Conservation (phyloP, 2,113 vertebrate genomes). For the Etheostoma spectabile region DNA sequence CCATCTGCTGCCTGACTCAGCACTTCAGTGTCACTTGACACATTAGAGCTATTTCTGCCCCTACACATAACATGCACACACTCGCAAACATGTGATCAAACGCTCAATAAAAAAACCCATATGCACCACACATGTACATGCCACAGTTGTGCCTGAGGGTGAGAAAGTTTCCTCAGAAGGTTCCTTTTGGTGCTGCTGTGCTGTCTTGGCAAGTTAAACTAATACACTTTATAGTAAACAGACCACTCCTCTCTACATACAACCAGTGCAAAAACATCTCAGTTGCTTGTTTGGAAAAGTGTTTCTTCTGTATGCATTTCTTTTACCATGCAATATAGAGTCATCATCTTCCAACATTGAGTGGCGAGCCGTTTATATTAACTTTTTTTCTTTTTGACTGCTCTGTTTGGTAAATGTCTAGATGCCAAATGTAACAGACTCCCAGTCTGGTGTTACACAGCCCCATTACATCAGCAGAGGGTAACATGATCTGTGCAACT, state of each 20-base stretch:
- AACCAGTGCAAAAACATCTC: background rate
- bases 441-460: background rate
- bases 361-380: background rate
- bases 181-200: background rate
- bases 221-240: constrained; percentile 4
- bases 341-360: too few relatives aligned
- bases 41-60: constrained; percentile 39
- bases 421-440: background rate
- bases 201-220: background rate
- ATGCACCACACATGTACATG: background rate
- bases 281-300: background rate
- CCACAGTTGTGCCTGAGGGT: background rate
- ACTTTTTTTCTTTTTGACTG: background rate
- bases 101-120: background rate
- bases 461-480: background rate
- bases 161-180: background rate
- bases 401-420: background rate
- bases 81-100: background rate
- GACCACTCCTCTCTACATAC: constrained; percentile 13
- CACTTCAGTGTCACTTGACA: constrained; percentile 40
- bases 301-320: constrained; percentile 8
- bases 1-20: constrained; percentile 12
- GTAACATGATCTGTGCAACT: background rate
- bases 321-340: background rate
- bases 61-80: constrained; percentile 1